phyloP scores from a whole-genome alignment of 2,797 vertebrate species.

The Pangasius sanitwongsei region DNA sequence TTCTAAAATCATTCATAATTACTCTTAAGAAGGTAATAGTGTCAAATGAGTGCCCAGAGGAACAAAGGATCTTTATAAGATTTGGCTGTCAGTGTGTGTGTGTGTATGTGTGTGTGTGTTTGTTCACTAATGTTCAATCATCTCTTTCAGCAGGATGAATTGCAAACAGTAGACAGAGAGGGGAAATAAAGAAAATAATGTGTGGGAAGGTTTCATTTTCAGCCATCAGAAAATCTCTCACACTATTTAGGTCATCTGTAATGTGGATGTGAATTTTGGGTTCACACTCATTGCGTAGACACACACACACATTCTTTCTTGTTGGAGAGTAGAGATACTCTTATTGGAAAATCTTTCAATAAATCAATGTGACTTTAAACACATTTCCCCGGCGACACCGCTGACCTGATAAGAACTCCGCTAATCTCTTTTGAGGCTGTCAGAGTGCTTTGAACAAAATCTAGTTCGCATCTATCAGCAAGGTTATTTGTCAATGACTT shows the following conservation, averaged over 20 bases:
- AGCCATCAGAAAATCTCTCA: conserved; percentile 58
- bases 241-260: conserved; percentile 65
- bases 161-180: conserved; percentile 38
- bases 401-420: conserved; percentile 86
- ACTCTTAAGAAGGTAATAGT: conserved; percentile 83
- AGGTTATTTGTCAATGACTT: conserved; percentile 88
- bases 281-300: conserved; percentile 47
- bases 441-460: conserved; percentile 85
- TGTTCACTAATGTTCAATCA: conserved; percentile 29
- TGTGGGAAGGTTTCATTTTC: conserved; percentile 55
- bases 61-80: conserved; percentile 79
- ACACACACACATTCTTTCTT: conserved; percentile 56
- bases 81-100: conserved; percentile 69
- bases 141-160: conserved; percentile 59
- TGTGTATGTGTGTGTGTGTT: conserved; percentile 27
- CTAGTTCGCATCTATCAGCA: conserved; percentile 86
- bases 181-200: conserved; percentile 56
- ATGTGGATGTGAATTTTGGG: conserved; percentile 57
- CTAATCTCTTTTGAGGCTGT: conserved; percentile 88
- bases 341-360: conserved; percentile 88
- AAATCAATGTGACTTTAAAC: conserved; percentile 89
- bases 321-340: conserved; percentile 75
- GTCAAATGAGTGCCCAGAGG: conserved; percentile 75
- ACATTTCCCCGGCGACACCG: conserved; percentile 82
- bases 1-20: conserved; percentile 73